phyloP scores from a whole-genome alignment of 2,113 vertebrate genomes.

The Phodopus roborovskii region DNA sequence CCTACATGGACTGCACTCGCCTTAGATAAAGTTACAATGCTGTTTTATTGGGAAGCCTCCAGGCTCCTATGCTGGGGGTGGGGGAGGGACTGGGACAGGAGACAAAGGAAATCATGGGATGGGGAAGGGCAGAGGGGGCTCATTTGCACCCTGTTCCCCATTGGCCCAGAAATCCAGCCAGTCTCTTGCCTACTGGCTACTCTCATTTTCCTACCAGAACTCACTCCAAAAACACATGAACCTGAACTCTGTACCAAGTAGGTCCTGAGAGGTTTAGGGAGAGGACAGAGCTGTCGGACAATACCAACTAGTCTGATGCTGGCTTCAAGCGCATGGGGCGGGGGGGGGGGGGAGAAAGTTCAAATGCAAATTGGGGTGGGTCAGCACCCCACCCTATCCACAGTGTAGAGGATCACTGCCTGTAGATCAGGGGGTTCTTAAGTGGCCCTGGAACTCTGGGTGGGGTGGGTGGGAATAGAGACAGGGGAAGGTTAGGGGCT shows the following conservation, averaged over 20 bases:
- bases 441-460: neutral
- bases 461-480: neutral
- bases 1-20: slow-evolving; percentile 76
- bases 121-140: neutral
- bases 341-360: slow-evolving; percentile 48
- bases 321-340: slow-evolving; percentile 57
- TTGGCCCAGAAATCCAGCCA: slow-evolving; percentile 22
- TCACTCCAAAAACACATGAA: neutral
- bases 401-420: neutral
- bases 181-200: neutral
- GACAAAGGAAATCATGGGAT: slow-evolving; percentile 70
- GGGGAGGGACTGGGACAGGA: slow-evolving; percentile 56
- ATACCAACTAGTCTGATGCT: neutral
- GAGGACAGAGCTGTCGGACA: accelerated
- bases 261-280: neutral
- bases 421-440: neutral
- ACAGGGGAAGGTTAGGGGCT: neutral
- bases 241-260: neutral
- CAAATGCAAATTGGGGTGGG: slow-evolving; percentile 55
- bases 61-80: neutral
- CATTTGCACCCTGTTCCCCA: neutral
- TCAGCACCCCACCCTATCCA: neutral
- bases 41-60: slow-evolving; percentile 83
- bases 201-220: slow-evolving; percentile 72
- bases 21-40: slow-evolving; percentile 87